A percentile compares a stretch with the other conserved stretches of the same genome.
phyloP scores from a whole-genome alignment of 1,140 invertebrate species.

The Brachionus sp. region DNA sequence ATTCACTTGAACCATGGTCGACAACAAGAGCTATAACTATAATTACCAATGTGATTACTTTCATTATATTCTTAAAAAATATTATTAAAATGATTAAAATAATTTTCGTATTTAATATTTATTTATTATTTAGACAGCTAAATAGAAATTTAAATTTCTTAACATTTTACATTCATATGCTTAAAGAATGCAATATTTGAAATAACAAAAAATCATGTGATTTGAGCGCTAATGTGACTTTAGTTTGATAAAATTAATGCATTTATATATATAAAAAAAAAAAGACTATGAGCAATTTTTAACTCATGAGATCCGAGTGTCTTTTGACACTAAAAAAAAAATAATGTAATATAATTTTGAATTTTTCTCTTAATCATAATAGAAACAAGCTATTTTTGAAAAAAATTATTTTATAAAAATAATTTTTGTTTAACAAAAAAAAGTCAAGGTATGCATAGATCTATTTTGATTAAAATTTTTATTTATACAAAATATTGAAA shows the following conservation, averaged over 20 bases:
- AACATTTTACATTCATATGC: not conserved
- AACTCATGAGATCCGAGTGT: not conserved
- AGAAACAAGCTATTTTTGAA: not conserved
- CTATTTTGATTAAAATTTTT: too few species aligned
- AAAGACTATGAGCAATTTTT: not conserved
- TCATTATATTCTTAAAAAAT: not conserved
- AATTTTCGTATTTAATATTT: not conserved
- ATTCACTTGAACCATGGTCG: not conserved
- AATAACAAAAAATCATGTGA: constrained; percentile 6
- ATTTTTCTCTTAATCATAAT: not conserved
- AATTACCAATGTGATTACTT: not conserved
- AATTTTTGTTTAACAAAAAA: too few species aligned
- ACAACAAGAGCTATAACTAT: not conserved
- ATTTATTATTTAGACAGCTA: not conserved
- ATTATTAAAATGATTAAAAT: not conserved
- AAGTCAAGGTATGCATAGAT: too few species aligned
- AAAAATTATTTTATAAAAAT: too few species aligned
- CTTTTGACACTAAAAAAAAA: not conserved
- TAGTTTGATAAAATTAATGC: not conserved
- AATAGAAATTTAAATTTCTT: not conserved
- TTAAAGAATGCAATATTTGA: not conserved
- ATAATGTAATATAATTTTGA: not conserved
- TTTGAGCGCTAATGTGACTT: not conserved
- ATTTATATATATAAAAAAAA: not conserved
- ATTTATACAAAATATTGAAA: too few species aligned